A percentile compares a stretch with the other conserved stretches of the same genome.
These are phyloP conservation scores for Aporophyla lueneburgensis DNA, from an alignment of 2,888 invertebrate genomes.

Conservation along the genomic window DNA sequence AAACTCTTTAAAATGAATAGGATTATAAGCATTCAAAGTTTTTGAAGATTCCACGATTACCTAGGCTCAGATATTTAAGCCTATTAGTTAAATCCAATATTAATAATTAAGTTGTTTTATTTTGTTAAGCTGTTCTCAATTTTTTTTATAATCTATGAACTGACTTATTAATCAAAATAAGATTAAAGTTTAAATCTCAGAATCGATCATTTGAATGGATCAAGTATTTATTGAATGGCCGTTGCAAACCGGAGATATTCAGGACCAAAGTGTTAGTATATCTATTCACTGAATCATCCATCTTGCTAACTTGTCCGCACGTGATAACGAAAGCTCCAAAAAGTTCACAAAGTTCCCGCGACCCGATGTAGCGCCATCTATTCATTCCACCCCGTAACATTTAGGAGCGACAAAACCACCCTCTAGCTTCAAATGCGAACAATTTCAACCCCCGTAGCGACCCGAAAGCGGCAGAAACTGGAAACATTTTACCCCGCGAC, in stretches of 20 bases:
- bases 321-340: conserved; percentile 25
- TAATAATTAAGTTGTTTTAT: too few species aligned
- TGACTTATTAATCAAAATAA: neutral
- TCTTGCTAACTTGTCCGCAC: conserved; percentile 23
- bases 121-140: neutral
- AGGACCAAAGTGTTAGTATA: neutral
- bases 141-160: too few species aligned
- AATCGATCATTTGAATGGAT: neutral
- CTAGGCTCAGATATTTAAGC: conserved; percentile 4
- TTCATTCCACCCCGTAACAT: conserved; percentile 56
- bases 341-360: conserved; percentile 33
- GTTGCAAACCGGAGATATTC: neutral
- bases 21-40: conserved; percentile 15
- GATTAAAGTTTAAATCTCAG: neutral
- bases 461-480: conserved; percentile 64
- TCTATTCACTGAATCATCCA: conserved; percentile 21
- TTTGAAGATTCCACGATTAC: neutral
- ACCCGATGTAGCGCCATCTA: conserved; percentile 76
- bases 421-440: conserved; percentile 64
- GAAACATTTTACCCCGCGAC: conserved; percentile 71
- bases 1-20: conserved; percentile 21
- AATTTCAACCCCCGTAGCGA: conserved; percentile 73
- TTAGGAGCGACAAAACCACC: conserved; percentile 65
- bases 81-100: neutral
- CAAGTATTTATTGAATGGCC: neutral